These are phyloP conservation scores for Aphaenogaster rudis DNA, from an alignment of 1,140 invertebrate species.

Conservation along the genomic window DNA sequence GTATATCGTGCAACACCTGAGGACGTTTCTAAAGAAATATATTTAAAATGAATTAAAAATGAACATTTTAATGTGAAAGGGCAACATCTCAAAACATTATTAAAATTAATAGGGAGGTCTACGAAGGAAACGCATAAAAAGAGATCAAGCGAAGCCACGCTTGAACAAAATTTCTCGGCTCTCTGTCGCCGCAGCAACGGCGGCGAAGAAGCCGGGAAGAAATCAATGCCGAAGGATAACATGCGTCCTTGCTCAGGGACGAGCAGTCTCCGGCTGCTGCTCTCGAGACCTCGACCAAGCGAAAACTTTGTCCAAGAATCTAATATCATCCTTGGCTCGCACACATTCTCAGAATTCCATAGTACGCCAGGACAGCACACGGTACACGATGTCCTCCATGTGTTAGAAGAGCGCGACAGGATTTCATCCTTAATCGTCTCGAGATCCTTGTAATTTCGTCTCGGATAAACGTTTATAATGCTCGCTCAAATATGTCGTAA, in stretches of 20 bases:
- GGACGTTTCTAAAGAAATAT: neutral
- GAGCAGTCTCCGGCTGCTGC: constrained; percentile 69
- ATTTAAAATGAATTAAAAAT: neutral
- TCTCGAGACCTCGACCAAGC: constrained; percentile 80
- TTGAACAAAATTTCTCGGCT: constrained; percentile 40
- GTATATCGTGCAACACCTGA: neutral
- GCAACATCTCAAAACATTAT: neutral
- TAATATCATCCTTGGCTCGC: constrained; percentile 86
- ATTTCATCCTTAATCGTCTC: constrained; percentile 65
- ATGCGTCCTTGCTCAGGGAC: constrained; percentile 72
- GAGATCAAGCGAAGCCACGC: neutral
- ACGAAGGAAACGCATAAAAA: neutral
- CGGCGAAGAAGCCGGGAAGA: constrained; percentile 65
- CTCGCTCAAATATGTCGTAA: neutral
- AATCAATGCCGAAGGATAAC: constrained; percentile 77
- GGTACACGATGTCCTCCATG: constrained; percentile 37
- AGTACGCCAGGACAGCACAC: constrained; percentile 61
- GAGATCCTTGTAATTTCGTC: constrained; percentile 34
- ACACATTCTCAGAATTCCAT: constrained; percentile 84
- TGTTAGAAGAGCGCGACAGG: constrained; percentile 26
- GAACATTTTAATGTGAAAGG: neutral
- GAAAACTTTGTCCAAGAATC: constrained; percentile 87
- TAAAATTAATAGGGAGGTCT: neutral
- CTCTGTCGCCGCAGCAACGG: constrained; percentile 56
- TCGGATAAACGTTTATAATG: constrained; percentile 47